Base-by-base conservation (phyloP, 1,140 invertebrate genomes). In the Atta colombica region DNA sequence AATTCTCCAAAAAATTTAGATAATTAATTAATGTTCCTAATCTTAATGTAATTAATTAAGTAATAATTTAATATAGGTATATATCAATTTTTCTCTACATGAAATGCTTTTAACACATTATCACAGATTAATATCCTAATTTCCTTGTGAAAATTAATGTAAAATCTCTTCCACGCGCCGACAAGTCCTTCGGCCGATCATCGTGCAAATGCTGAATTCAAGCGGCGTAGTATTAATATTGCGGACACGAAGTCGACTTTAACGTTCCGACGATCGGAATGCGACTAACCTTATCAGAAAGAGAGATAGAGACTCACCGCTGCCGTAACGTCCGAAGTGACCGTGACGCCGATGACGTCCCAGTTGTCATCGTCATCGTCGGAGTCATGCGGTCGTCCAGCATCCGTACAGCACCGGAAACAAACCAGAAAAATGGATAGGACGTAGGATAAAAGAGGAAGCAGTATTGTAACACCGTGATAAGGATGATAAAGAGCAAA, bases 371-470 rank as follows among this genome's bases (percentile, higher is more conserved):
- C 51, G 77, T 87, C 77, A 85, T 87, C 69, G 66, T 87, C 39
- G 25, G 60, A 39, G 35, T 49, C 49, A 58, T 88, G 90, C 86
- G 86, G 91, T 91, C 82, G 66, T 87, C 85, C 92, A 92, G 89
- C 90, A 91, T 92, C 92, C 93, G 91, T 87, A 71, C 49, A 61
- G 65, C 78, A 91, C 91, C 90, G 91, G 92, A 93, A 89, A 93
- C 87, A 88, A 84, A 87, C 74, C 55, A 91, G 55, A 75, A 28
- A 39, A 65, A 66, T 86, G 21, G 72, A 69, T 75, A 45, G n/a
- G 75, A 78, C 21, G 55, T 72, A 81, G 31, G 82, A 81, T 39
- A 51, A 3, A 51, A 49, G 21, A 45, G 85, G 69, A 72, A 31
- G 49, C 51, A 74, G 16, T 25, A 4, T 66, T 77, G 60, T 25